Percentiles rank a stretch among this genome's conserved stretches.
Conservation (phyloP, 2,113 vertebrate species). For the Brienomyrus brachyistius region DNA sequence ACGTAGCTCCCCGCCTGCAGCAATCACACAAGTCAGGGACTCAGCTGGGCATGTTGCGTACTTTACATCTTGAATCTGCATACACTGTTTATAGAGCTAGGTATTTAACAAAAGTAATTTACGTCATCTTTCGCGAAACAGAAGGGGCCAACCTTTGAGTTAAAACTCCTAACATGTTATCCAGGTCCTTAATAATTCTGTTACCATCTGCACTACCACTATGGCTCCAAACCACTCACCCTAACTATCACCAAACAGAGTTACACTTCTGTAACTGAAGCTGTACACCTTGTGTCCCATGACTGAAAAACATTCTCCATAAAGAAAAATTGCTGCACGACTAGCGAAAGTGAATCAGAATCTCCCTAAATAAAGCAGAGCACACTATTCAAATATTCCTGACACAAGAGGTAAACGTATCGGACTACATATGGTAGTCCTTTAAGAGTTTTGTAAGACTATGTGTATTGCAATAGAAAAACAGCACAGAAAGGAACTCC, state of each 20-base stretch:
- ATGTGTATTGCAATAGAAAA: background rate
- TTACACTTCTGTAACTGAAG: background rate
- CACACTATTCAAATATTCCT: background rate
- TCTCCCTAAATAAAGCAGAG: background rate
- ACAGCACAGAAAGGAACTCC: conserved; percentile 25
- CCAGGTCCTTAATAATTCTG: background rate
- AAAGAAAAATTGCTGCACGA: background rate
- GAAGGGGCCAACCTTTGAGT: background rate
- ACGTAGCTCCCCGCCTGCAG: conserved; percentile 94
- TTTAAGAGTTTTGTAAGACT: background rate
- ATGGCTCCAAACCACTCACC: background rate
- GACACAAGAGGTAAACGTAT: background rate
- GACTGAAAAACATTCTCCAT: background rate
- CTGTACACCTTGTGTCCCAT: background rate
- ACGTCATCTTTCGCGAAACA: background rate
- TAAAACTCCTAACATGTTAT: background rate
- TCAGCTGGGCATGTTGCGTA: background rate
- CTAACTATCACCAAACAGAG: background rate
- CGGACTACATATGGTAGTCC: background rate
- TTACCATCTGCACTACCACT: background rate
- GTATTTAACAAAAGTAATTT: background rate
- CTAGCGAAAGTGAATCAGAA: background rate
- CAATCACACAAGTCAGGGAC: conserved; percentile 1
- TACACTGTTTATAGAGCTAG: background rate
- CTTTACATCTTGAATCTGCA: background rate